Conservation (phyloP, 2,797 vertebrate species). For the Pseudopleuronectes americanus region DNA sequence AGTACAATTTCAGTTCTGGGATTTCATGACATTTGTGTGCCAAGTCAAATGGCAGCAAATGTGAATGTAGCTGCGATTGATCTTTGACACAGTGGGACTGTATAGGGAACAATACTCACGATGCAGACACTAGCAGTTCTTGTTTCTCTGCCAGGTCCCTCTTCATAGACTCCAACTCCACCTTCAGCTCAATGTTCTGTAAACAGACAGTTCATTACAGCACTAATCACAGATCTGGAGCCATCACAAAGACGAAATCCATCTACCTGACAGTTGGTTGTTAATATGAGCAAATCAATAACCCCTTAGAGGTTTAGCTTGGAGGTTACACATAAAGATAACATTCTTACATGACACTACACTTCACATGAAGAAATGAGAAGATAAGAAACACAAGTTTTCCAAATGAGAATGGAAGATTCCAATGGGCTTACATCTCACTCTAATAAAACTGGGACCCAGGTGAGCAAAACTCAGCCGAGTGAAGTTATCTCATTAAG, state of each 20-base stretch:
- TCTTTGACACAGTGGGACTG: background rate
- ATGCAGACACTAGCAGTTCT: slow-evolving; percentile 93
- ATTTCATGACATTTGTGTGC: background rate
- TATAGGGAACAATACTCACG: slow-evolving; percentile 83
- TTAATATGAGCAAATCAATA: background rate
- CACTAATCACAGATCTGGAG: slow-evolving; percentile 20
- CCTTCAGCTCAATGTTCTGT: slow-evolving; percentile 98
- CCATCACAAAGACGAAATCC: background rate
- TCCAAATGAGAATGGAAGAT: slow-evolving; percentile 25
- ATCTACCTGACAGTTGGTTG: background rate
- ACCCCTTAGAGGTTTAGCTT: slow-evolving; percentile 11
- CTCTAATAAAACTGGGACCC: slow-evolving; percentile 12
- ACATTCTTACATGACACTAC: slow-evolving; percentile 27
- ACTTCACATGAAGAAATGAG: slow-evolving; percentile 10
- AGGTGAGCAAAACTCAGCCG: slow-evolving; percentile 45
- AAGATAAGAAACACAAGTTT: slow-evolving; percentile 11
- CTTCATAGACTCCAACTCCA: slow-evolving; percentile 97
- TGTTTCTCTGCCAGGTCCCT: slow-evolving; percentile 93
- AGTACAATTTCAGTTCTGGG: background rate
- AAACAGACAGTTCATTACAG: slow-evolving; percentile 23
- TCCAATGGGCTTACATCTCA: slow-evolving; percentile 41
- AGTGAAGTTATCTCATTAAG: slow-evolving; percentile 32
- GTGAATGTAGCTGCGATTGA: background rate
- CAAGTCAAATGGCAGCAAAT: background rate
- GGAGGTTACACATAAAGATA: slow-evolving; percentile 9